A percentile compares a stretch with the other conserved stretches of the same genome.
These are phyloP conservation scores for Gallirallus australis DNA, from an alignment of 2,797 vertebrate species.

Conservation along the genomic window DNA sequence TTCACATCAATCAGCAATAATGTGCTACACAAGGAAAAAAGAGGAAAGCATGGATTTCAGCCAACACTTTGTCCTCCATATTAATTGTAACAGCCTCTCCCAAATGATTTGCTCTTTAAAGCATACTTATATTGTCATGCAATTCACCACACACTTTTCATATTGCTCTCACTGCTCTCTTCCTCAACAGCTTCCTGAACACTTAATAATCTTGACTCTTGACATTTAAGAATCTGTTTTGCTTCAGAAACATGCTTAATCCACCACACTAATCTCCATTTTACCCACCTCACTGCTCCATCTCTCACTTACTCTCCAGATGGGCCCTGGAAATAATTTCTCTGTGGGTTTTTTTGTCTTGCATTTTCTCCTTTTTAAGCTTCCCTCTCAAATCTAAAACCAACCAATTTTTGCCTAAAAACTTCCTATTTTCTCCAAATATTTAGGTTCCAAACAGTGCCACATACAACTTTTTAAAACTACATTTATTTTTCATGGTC, in stretches of 20 bases:
- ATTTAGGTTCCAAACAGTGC: neutral
- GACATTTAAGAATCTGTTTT: constrained; percentile 59
- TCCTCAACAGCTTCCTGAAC: constrained; percentile 45
- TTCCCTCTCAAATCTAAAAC: neutral
- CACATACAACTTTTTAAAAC: neutral
- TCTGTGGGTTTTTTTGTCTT: neutral
- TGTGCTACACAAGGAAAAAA: neutral
- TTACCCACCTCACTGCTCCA: neutral
- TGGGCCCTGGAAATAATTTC: neutral
- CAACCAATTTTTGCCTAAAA: neutral
- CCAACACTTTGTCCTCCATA: neutral
- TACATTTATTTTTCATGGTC: neutral
- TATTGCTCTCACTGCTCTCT: neutral
- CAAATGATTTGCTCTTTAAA: neutral
- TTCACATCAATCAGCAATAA: neutral
- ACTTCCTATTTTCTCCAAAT: neutral
- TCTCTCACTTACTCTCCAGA: neutral
- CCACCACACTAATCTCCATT: neutral
- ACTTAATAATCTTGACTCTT: constrained; percentile 50
- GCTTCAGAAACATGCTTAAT: constrained; percentile 27
- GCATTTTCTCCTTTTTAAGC: neutral
- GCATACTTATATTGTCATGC: neutral
- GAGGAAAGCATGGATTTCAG: neutral
- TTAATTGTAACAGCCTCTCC: neutral
- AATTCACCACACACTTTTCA: neutral